These are phyloP conservation scores for Eretmodus cyanostictus DNA, from an alignment of 2,113 vertebrate genomes.

Conservation along the genomic window DNA sequence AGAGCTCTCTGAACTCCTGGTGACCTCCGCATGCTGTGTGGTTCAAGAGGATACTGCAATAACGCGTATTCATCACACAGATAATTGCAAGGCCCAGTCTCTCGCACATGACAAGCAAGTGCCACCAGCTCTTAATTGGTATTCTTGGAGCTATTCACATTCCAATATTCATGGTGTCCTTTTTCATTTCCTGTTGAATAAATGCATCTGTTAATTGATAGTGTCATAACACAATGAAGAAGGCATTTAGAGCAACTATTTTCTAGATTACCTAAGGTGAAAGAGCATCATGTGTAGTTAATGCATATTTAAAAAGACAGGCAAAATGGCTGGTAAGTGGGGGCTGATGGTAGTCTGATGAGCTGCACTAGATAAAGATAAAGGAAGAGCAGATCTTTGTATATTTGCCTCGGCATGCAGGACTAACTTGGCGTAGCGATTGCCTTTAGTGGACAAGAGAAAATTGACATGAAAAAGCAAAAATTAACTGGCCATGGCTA, in stretches of 20 bases:
- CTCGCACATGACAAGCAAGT: slow-evolving; percentile 40
- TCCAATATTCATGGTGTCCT: slow-evolving; percentile 38
- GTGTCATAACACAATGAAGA: slow-evolving; percentile 45
- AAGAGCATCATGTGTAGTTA: slow-evolving; percentile 26
- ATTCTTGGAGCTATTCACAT: slow-evolving; percentile 42
- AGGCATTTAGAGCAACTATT: slow-evolving; percentile 34
- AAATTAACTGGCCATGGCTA: background rate
- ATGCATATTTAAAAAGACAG: slow-evolving; percentile 36
- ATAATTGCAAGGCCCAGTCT: slow-evolving; percentile 48
- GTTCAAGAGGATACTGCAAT: slow-evolving; percentile 49
- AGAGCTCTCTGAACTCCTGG: slow-evolving; percentile 31
- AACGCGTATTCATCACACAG: slow-evolving; percentile 46
- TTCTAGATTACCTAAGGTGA: slow-evolving; percentile 48
- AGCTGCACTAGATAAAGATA: slow-evolving; percentile 1
- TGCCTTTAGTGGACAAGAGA: background rate
- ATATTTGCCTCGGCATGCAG: background rate
- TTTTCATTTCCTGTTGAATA: slow-evolving; percentile 55
- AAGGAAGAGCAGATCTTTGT: background rate
- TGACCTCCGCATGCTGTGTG: slow-evolving; percentile 27
- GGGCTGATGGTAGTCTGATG: slow-evolving; percentile 35
- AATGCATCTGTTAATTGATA: slow-evolving; percentile 55
- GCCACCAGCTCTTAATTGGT: slow-evolving; percentile 41
- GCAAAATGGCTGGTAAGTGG: slow-evolving; percentile 27
- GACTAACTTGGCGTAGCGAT: background rate
- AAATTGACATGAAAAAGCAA: background rate